Evolutionary conservation across 2,113 vertebrate species (phyloP).

Genomic region (Actenoides hombroni): DNA sequence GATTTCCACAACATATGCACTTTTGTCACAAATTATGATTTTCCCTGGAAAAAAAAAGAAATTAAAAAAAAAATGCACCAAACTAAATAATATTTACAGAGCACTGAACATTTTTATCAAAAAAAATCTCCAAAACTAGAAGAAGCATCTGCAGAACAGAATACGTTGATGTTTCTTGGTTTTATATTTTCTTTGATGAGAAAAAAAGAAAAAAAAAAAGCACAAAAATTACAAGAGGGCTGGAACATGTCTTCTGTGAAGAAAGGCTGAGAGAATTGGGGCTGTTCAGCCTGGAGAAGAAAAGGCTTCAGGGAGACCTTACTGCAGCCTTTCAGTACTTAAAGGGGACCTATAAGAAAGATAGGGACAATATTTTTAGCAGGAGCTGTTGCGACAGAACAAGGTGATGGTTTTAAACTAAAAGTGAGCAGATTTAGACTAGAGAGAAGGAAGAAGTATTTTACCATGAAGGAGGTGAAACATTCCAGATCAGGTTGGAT

Average conservation of each 20-base stretch:
- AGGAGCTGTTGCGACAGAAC: neutral
- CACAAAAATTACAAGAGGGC: neutral
- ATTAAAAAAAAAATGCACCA: accelerated
- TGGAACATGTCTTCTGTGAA: neutral
- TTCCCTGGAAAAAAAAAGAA: neutral
- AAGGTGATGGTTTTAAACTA: neutral
- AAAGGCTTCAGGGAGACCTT: neutral
- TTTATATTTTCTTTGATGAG: neutral
- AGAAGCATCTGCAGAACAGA: neutral
- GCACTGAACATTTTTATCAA: neutral
- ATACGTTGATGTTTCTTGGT: neutral
- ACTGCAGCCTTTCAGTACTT: neutral
- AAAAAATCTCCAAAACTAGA: neutral
- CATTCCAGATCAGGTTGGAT: neutral
- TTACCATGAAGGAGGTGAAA: neutral
- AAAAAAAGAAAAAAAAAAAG: neutral
- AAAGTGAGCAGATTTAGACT: neutral
- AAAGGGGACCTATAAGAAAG: neutral
- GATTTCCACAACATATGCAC: neutral
- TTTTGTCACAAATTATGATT: neutral
- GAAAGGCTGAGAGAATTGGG: neutral
- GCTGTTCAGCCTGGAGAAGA: neutral
- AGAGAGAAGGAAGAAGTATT: neutral
- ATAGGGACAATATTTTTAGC: neutral
- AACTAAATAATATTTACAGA: neutral